phyloP scores from a whole-genome alignment of 1,140 invertebrate genomes.

The Sitobion miscanthi region DNA sequence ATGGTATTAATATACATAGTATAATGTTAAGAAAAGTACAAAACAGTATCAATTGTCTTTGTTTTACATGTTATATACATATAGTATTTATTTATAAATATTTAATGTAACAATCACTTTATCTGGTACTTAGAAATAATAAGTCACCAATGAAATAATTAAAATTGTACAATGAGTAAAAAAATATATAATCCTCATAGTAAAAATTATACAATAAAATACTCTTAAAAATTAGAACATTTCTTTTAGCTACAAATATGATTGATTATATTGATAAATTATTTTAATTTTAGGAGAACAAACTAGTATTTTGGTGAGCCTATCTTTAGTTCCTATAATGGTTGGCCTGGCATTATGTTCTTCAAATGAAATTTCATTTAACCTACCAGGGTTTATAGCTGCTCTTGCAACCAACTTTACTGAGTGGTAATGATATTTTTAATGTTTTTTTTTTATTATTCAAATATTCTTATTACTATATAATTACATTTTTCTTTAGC shows the following conservation, averaged over 20 bases:
- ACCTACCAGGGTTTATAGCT: slow-evolving; percentile 77
- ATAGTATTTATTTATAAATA: background rate
- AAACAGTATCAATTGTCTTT: background rate
- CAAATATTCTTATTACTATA: background rate
- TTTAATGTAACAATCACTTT: background rate
- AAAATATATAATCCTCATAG: no score
- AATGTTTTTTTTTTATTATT: background rate
- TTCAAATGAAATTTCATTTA: slow-evolving; percentile 82
- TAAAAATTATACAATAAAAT: no score
- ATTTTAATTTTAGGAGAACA: slow-evolving; percentile 68
- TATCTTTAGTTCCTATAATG: slow-evolving; percentile 86
- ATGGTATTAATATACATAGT: slow-evolving; percentile 38
- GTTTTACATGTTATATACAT: background rate
- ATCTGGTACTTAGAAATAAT: background rate
- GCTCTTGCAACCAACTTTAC: slow-evolving; percentile 83
- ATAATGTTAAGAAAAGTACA: background rate
- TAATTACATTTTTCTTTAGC: slow-evolving; percentile 62
- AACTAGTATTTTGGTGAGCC: slow-evolving; percentile 77
- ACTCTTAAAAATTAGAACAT: no score
- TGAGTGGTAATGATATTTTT: slow-evolving; percentile 71
- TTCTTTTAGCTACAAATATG: no score
- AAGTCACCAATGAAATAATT: background rate
- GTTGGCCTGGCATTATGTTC: slow-evolving; percentile 82
- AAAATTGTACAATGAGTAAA: background rate
- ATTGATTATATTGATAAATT: background rate